Base-by-base conservation (phyloP, 1,140 invertebrate genomes). In the Protaetia brevitarsis region DNA sequence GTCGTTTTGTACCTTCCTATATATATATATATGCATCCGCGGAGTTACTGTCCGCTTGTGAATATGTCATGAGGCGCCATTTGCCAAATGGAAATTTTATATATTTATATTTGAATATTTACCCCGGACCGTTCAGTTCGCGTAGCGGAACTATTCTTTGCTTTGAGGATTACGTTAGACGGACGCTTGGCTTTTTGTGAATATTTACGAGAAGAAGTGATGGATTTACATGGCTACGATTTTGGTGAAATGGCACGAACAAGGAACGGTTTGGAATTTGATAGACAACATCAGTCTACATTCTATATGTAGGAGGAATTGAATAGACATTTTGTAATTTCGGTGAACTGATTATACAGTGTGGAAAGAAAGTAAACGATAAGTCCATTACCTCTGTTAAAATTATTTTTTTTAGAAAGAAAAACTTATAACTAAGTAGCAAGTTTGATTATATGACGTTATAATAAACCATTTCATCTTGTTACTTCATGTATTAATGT, bases 61-160 rank as follows among this genome's bases (percentile, higher is more conserved):
- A 76, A 77, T 77, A 71, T 76, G 69, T 76, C 69, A 77, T 77
- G 75, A 77, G 66, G 31, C 70, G 68, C 71, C 69, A 77, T 77
- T 77, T 77, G 71, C 74, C 66, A 75, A 77, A 77, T 77, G 75
- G 75, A 77, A 75, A 73, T 72, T 76, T 77, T 77, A 77, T 73
- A 77, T 76, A 77, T 77, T 77, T 77, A 77, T 77, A 73, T 72
- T 71, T 71, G 67, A 66, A 51, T 51, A 70, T 73, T 71, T 73
- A 29, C 26, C 57, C 29, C n/a, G n/a, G 29, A 7, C 13, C 13
- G 19, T 57, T 57, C n/a, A 29, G 13, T 59, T 59, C 3, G 57
- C 13, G 41, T 23, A 51, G 8, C 41, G 37, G 16, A 51, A 29
- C 66, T 71, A 59, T 64, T 57, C 61, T 71, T 66, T 70, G 60